Base-by-base conservation (phyloP, 2,797 vertebrate species). In the Schizopygopsis pylzovi region DNA sequence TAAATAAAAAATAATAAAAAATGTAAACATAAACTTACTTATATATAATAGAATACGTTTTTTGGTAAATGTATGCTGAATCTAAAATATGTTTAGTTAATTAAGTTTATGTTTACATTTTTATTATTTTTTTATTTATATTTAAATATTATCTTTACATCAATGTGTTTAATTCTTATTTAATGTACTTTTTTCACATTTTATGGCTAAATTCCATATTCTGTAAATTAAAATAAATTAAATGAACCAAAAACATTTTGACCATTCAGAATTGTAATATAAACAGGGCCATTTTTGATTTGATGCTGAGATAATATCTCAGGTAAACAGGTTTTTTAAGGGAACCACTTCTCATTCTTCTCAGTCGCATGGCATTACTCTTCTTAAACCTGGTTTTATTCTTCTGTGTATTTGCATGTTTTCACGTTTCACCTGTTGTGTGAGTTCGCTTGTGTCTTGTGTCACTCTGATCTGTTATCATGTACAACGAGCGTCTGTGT, bases 341-440 rank as follows among this genome's bases (percentile, higher is more conserved):
- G 22, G 13, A 67, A 25, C 28, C 15, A 52, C 72, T 70, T 54
- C 79, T 52, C 15, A 75, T 73, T 39, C 65, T 71, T 83, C 33
- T 20, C 10, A 79, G 8, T 63, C 47, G 67, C 72, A 79, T 83
- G 82, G 37, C 67, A 72, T 79, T 67, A n/a, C 25, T 75, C 9
- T 68, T 81, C 49, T 25, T 56, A 33, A 43, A n/a, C 10, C 52
- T 71, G 22, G 10, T 54, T 78, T 65, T 67, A 25, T 77, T 63
- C 41, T 20, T 52, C 15, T 18, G 59, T 76, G 41, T 45, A 43
- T 78, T n/a, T 85, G 83, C 83, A 79, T 85, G 83, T 71, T 78
- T 84, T 78, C n/a, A 70, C 3, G 1, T 84, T 84, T 84, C 72
- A 67, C 33, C 47, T 52, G 59, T 79, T 56, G 68, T 45, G 47